Conservation (phyloP, 2,113 vertebrate species). For the Grammomys surdaster region DNA sequence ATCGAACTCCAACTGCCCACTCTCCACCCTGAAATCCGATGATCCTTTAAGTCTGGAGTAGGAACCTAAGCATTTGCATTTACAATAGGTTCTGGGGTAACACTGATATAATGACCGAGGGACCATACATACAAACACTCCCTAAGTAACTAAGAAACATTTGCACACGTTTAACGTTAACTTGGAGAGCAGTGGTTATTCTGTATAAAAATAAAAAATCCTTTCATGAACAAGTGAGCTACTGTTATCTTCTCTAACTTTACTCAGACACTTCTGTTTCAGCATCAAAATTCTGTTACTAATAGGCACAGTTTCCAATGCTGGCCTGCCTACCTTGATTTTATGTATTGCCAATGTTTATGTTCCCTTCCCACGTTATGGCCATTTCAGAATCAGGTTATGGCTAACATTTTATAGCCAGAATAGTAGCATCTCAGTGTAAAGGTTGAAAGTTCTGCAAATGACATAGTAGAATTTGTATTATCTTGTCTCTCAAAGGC, state of each 20-base stretch:
- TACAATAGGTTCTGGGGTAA: conserved; percentile 1
- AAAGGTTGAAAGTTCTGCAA: conserved; percentile 1
- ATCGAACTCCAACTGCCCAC: neutral
- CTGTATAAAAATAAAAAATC: conserved; percentile 23
- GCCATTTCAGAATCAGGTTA: conserved; percentile 28
- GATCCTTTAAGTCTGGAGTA: neutral
- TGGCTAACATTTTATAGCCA: conserved; percentile 47
- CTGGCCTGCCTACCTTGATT: neutral
- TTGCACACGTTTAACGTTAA: conserved; percentile 38
- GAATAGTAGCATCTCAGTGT: neutral
- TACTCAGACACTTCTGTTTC: conserved; percentile 15
- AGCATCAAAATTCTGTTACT: neutral
- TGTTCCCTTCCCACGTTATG: neutral
- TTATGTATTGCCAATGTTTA: neutral
- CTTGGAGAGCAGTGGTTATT: conserved; percentile 2
- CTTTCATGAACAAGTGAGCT: neutral
- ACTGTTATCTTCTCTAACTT: neutral
- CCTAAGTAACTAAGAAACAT: conserved; percentile 5
- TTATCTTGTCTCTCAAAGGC: neutral
- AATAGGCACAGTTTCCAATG: neutral
- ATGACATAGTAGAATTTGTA: conserved; percentile 15
- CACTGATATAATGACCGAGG: neutral
- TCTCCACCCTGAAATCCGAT: neutral
- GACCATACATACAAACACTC: conserved; percentile 47
- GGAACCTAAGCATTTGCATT: conserved; percentile 2